These are phyloP conservation scores for Scaptomyza tumidula DNA, from an alignment of 2,888 invertebrate species.

Conservation along the genomic window DNA sequence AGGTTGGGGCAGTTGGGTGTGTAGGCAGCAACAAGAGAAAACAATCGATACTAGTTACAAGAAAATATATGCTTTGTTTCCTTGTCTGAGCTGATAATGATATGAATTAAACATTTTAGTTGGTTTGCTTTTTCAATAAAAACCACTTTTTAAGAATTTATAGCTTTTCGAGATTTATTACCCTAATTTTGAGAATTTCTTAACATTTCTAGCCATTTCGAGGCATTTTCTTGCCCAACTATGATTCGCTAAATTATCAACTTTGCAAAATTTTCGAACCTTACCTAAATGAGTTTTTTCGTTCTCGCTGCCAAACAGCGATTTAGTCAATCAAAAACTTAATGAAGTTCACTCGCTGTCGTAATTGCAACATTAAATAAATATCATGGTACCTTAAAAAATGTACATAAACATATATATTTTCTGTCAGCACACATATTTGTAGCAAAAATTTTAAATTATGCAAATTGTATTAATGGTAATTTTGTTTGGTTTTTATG, in stretches of 20 bases:
- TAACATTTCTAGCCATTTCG: no score
- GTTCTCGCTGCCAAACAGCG: neutral
- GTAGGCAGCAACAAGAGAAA: neutral
- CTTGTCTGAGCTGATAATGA: neutral
- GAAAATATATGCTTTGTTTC: neutral
- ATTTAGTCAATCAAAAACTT: constrained; percentile 12
- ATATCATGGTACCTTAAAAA: constrained; percentile 39
- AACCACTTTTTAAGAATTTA: no score
- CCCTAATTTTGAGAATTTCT: neutral
- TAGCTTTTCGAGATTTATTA: no score
- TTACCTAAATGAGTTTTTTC: constrained; percentile 8
- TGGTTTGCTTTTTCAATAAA: neutral
- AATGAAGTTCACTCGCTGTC: constrained; percentile 35
- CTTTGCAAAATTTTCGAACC: neutral
- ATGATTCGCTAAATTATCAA: neutral
- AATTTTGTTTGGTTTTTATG: constrained; percentile 18
- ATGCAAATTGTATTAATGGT: constrained; percentile 70
- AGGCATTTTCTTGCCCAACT: neutral
- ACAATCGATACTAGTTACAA: constrained; percentile 17
- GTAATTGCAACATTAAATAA: constrained; percentile 53
- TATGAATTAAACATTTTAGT: neutral
- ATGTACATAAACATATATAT: constrained; percentile 1
- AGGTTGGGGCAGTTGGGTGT: neutral
- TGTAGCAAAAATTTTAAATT: constrained; percentile 41
- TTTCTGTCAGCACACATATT: constrained; percentile 17